Evolutionary conservation across 2,888 invertebrate genomes (phyloP), one percentile per base, ranked within the genome.

Genomic region (Callyntrura guangdongensis): DNA sequence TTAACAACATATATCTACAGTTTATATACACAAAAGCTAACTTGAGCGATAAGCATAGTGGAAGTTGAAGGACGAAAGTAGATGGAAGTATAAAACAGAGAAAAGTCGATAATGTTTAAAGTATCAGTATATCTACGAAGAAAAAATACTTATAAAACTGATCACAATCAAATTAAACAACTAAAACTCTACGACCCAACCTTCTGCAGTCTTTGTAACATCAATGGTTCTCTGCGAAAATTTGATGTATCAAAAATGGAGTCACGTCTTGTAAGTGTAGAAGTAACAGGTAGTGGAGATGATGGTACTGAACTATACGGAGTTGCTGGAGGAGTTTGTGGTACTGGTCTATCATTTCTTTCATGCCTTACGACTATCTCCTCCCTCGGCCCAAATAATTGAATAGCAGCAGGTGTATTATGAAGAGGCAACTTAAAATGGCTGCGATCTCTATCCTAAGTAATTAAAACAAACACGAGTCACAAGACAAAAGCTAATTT

Each of bases 161-260:
- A 86, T 8, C 17, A 11, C 27, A 59, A 86, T 3, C 12, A 53
- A 53, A 22, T 36, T 12, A 67, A 27, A 67, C 27, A 25, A 27
- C 82, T 27, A 86, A 36, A 79, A 89, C 91, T 59, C 45, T 59
- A 79, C 56, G 17, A 82, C 61, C 84, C 83, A 92, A 94, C 93
- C 94, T 94, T 94, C 67, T 93, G 93, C 36, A 94, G 92, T 67
- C 94, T 92, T 86, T 93, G 93, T 82, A 91, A 91, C 86, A 94
- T 92, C 56, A 93, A 77, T 56, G 90, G 85, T 59, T 90, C 90
- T 86, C 90, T 49, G 27, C 90, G 84, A 84, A 92, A 86, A 91
- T 85, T 79, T 25, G 86, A 36, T 22, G 92, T 84, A 74, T 93
- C 93, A 90, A 93, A 93, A 89, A 93, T 93, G 20, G 93, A 93